Evolutionary conservation across 2,113 vertebrate species (phyloP).

Genomic region (Pithys albifrons): DNA sequence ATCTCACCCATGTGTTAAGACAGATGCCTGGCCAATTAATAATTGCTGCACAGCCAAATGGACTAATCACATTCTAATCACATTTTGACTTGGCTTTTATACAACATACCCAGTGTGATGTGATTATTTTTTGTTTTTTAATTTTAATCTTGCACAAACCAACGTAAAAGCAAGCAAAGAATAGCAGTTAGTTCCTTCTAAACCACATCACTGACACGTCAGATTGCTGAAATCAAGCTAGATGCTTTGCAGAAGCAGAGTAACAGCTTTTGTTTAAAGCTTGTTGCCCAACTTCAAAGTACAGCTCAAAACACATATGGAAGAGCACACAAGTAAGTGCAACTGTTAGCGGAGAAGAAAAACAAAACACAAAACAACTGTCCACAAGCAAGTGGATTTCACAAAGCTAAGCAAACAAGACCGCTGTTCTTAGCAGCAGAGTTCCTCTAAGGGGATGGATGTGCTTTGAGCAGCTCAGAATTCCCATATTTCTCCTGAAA

Average conservation of each 20-base stretch:
- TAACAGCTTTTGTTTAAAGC: constrained; percentile 25
- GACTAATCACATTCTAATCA: neutral
- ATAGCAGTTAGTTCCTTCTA: neutral
- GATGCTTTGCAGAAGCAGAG: constrained; percentile 10
- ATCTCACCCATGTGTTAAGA: neutral
- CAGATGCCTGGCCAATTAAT: neutral
- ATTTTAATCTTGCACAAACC: neutral
- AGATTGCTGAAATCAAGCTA: constrained; percentile 5
- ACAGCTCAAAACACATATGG: constrained; percentile 7
- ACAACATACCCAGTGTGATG: neutral
- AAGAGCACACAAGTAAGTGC: neutral
- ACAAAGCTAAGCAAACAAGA: neutral
- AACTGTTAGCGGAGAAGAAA: neutral
- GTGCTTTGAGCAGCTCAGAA: neutral
- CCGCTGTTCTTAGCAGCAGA: neutral
- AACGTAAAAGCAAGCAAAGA: neutral
- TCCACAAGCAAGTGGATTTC: neutral
- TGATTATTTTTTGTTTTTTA: neutral
- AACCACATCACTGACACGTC: constrained; percentile 11
- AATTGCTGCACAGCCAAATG: neutral
- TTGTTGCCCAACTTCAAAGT: constrained; percentile 21
- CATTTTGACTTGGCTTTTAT: neutral
- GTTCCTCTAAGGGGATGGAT: neutral
- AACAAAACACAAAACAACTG: neutral
- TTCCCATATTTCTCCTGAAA: neutral